Percentiles rank a stretch among this genome's conserved stretches.
Conservation (phyloP, 2,888 invertebrate species). For the Parnassius mnemosyne region DNA sequence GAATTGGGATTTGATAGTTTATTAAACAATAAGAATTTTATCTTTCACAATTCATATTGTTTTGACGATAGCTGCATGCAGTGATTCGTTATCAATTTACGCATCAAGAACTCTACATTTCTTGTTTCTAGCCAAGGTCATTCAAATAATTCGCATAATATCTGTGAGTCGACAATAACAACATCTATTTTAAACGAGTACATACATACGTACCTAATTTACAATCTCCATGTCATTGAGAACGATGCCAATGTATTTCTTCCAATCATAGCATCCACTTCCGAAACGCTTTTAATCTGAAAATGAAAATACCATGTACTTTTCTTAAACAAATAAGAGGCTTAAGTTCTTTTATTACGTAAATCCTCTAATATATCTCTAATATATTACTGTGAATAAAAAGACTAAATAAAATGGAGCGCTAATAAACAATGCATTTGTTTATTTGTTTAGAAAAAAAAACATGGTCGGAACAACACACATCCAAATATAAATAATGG, state of each 20-base stretch:
- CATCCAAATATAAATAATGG: conserved; percentile 13
- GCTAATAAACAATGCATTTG: not conserved
- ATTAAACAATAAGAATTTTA: not conserved
- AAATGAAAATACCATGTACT: conserved; percentile 10
- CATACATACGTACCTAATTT: conserved; percentile 25
- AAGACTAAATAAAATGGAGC: not conserved
- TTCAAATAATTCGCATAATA: conserved; percentile 29
- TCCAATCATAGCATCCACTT: conserved; percentile 21
- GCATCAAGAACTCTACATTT: conserved; percentile 46
- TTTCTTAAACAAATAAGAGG: not conserved
- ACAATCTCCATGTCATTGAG: conserved; percentile 23
- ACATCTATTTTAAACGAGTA: conserved; percentile 26
- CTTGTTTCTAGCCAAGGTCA: conserved; percentile 51
- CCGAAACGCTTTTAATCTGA: conserved; percentile 17
- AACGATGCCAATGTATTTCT: conserved; percentile 23
- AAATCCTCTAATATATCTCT: not conserved
- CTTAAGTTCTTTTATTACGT: not conserved
- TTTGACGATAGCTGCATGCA: conserved; percentile 45
- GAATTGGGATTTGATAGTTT: not conserved
- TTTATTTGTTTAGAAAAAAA: conserved; percentile 11
- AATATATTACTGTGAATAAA: not conserved
- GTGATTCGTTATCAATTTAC: conserved; percentile 45
- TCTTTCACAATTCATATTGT: conserved; percentile 30
- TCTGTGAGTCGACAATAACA: conserved; percentile 25
- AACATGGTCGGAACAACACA: conserved; percentile 1